Conservation (phyloP, 2,113 vertebrate species). For the Corythoichthys intestinalis region DNA sequence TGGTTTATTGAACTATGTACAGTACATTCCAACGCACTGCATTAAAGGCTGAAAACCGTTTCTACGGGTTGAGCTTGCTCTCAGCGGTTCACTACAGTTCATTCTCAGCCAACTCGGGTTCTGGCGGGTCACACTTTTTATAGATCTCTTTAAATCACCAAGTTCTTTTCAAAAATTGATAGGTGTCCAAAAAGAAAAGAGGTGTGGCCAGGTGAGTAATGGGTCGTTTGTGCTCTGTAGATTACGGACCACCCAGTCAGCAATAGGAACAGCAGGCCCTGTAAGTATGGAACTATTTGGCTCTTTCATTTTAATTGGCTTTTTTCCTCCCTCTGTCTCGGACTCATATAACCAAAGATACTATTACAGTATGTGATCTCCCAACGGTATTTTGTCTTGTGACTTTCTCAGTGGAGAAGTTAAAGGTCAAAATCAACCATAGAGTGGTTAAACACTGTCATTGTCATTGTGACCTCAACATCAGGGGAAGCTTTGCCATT, state of each 20-base stretch:
- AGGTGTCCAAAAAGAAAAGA: conserved; percentile 63
- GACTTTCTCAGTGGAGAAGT: conserved; percentile 16
- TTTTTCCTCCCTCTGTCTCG: conserved; percentile 19
- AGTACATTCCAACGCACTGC: conserved; percentile 35
- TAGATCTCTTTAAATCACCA: conserved; percentile 72
- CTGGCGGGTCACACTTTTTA: conserved; percentile 61
- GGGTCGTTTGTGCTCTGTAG: conserved; percentile 37
- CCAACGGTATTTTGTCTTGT: conserved; percentile 16
- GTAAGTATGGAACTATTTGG: conserved; percentile 41
- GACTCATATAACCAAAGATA: conserved; percentile 15
- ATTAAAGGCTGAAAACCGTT: conserved; percentile 39
- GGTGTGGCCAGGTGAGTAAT: conserved; percentile 69
- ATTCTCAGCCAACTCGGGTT: conserved; percentile 43
- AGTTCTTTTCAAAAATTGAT: conserved; percentile 64
- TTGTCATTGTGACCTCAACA: conserved; percentile 22
- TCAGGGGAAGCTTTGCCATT: conserved; percentile 12
- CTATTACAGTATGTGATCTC: conserved; percentile 15
- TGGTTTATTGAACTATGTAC: conserved; percentile 46
- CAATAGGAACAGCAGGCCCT: conserved; percentile 3
- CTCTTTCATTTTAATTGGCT: conserved; percentile 11
- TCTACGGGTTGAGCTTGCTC: conserved; percentile 30
- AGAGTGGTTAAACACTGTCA: conserved; percentile 23
- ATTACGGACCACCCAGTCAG: conserved; percentile 57
- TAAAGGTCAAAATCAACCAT: conserved; percentile 27
- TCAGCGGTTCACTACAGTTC: conserved; percentile 28